Evolutionary conservation across 2,888 invertebrate species (phyloP).

Genomic region (Hemistola chrysoprasaria): DNA sequence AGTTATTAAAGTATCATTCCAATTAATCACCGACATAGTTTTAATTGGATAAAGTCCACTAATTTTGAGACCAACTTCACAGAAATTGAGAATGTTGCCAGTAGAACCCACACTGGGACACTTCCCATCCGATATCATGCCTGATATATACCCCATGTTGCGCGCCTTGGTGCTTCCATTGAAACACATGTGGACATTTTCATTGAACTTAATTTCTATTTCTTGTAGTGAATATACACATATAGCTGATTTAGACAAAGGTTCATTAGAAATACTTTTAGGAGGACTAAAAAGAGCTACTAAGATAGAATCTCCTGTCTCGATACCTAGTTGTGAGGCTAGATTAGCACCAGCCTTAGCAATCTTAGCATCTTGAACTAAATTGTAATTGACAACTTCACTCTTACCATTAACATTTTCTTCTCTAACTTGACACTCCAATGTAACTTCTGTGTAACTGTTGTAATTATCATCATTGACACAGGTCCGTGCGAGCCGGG

Average conservation of each 20-base stretch:
- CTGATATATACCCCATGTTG: slow-evolving; percentile 95
- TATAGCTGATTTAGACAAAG: slow-evolving; percentile 91
- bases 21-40: slow-evolving; percentile 88
- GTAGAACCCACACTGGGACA: slow-evolving; percentile 94
- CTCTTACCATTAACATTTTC: slow-evolving; percentile 76
- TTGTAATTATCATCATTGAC: slow-evolving; percentile 97
- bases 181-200: slow-evolving; percentile 98
- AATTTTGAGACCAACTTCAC: slow-evolving; percentile 95
- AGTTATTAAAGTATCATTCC: slow-evolving; percentile 90
- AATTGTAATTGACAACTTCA: slow-evolving; percentile 88
- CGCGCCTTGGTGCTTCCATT: slow-evolving; percentile 96
- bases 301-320: slow-evolving; percentile 90
- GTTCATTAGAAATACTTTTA: slow-evolving; percentile 92
- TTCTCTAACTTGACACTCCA: slow-evolving; percentile 90
- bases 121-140: slow-evolving; percentile 94
- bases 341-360: slow-evolving; percentile 92
- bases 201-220: slow-evolving; percentile 95
- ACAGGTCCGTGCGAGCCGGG: slow-evolving; percentile 95
- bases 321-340: slow-evolving; percentile 90
- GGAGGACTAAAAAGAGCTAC: slow-evolving; percentile 96
- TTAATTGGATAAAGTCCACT: slow-evolving; percentile 93
- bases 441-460: slow-evolving; percentile 97
- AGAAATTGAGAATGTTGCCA: slow-evolving; percentile 95
- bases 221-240: slow-evolving; percentile 96
- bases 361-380: slow-evolving; percentile 96